Base-by-base conservation (phyloP, 2,888 invertebrate species). In the Malacosoma neustria region DNA sequence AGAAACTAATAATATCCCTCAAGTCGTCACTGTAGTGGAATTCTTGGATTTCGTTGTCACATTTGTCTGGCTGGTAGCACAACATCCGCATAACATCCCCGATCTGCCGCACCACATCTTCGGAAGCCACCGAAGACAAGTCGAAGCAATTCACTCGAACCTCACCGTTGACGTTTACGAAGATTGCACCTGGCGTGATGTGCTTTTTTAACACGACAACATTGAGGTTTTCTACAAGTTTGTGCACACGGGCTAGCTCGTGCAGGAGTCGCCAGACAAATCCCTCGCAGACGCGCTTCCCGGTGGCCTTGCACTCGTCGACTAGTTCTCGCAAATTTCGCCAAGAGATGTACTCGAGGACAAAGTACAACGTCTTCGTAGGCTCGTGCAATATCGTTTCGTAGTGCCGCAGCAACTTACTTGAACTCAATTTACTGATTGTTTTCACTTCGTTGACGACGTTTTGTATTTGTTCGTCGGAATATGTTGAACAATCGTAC, bases 341-440 rank as follows among this genome's bases (percentile, higher is more conserved):
- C 77, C 82, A 75, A 43, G 72, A 60, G 50, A 59, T 72, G 55
- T 77, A 72, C 49, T 86, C 86, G 51, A 80, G 68, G 50, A 86
- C 82, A 53, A 85, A 69, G 63, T 85, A 86, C 53, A 86, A 57
- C 39, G 84, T 85, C 60, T 72, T 76, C 39, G 85, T 79, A 34
- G 82, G 77, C n/a, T 58, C 58, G 55, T 85, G 85, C 43, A 84
- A 60, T 51, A 86, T 81, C 37, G 80, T 80, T 51, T 84, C 80
- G 61, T 79, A 71, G 63, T 82, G 79, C 14, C 71, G 74, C 49
- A 86, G 60, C 42, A 82, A 61, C 52, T 56, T 67, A 43, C 67
- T 70, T 47, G 71, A 67, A 48, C 61, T 54, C 57, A 69, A 67
- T 62, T 65, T 62, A 57, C 72, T 73, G 57, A 84, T 67, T 45